Evolutionary conservation across 1,140 invertebrate species (phyloP), one percentile per base, ranked within the genome.

Genomic region (Adoxophyes honmai): DNA sequence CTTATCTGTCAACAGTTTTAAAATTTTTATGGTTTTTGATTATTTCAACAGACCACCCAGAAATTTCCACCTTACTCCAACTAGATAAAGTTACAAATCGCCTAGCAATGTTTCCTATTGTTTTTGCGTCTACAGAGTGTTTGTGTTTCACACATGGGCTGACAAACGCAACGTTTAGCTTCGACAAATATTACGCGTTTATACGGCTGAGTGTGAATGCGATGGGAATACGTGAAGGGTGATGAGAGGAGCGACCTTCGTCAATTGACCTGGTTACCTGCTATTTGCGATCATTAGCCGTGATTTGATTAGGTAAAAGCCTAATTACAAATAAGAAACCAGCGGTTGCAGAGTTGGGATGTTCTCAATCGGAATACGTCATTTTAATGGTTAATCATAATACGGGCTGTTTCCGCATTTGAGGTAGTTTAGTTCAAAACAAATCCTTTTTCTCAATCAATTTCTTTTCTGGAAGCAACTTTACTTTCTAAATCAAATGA

Each of bases 11-110:
- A 44, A 10, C 18, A 11, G n/a, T 44, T 36, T 11, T 11, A 38
- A 38, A 38, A 38, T 11, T 13, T 44, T 44, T n/a, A 44, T 44
- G 39, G 39, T 44, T 44, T 44, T 44, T 44, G 39, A 44, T 44
- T 44, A 44, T 44, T 44, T 18, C 39, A 44, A 44, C 18, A 44
- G 4, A n/a, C 2, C n/a, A 1, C n/a, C 16, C 39, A 18, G n/a
- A n/a, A 44, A 18, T 44, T 4, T n/a, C 18, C 16, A 44, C 18
- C 18, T n/a, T 44, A 44, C n/a, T 9, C 4, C 15, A 44, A 21
- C 39, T 16, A 4, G 18, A 18, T 44, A 44, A 6, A 16, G 39
- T 11, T 44, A 9, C 16, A 44, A 44, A 21, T 44, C 10, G 10
- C 16, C n/a, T 44, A 28, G 16, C 16, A 10, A 10, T 5, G 4